Evolutionary conservation across 2,888 invertebrate genomes (phyloP).

Genomic region (Penaeus monodon): DNA sequence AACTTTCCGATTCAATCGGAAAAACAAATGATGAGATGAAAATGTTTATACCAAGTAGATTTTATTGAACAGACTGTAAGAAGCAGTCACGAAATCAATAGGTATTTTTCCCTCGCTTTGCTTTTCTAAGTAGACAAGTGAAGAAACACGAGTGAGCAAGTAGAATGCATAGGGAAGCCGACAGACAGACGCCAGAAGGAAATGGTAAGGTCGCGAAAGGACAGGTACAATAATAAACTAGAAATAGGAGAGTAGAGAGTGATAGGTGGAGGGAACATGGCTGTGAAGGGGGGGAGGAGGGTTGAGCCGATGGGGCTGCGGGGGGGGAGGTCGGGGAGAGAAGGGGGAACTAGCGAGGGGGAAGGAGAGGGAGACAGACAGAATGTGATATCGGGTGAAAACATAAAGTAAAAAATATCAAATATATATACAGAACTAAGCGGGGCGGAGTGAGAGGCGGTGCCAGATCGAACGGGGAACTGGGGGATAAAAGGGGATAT

Average conservation of each 20-base stretch:
- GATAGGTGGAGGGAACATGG: slow-evolving; percentile 46
- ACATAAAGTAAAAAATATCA: slow-evolving; percentile 55
- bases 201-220: slow-evolving; percentile 44
- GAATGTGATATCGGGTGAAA: slow-evolving; percentile 58
- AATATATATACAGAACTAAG: slow-evolving; percentile 59
- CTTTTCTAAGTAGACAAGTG: too few species aligned
- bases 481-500: too few species aligned
- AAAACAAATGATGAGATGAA: too few species aligned
- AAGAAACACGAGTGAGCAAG: too few species aligned
- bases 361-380: slow-evolving; percentile 54
- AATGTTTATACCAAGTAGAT: too few species aligned
- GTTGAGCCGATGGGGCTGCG: not conserved
- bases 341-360: slow-evolving; percentile 22
- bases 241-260: slow-evolving; percentile 55
- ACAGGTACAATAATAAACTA: slow-evolving; percentile 56
- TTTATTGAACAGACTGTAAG: too few species aligned
- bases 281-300: slow-evolving; percentile 11
- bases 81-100: not conserved
- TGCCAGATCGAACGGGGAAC: slow-evolving; percentile 15
- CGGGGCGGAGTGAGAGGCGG: slow-evolving; percentile 37
- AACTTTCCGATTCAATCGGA: too few species aligned
- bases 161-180: not conserved
- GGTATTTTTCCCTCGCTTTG: too few species aligned
- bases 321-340: slow-evolving; percentile 2
- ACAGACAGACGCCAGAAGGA: slow-evolving; percentile 13